Base-by-base conservation (phyloP, 2,888 invertebrate species). In the Leptinotarsa tumamoca region DNA sequence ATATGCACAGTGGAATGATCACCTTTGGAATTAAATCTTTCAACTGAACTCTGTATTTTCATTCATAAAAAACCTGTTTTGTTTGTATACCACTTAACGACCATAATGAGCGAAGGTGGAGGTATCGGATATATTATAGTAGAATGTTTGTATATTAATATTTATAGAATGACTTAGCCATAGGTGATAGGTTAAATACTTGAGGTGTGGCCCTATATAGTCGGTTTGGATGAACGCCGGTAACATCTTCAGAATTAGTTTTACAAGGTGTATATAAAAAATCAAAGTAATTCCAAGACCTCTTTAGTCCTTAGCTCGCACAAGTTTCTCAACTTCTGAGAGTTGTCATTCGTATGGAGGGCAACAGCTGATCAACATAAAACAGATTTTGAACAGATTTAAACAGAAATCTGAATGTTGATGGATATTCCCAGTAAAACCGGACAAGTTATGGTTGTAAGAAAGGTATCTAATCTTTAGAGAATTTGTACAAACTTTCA, bases 161-260 rank as follows among this genome's bases (percentile, higher is more conserved):
- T 87, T 87, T 86, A 87, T 87, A 87, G 87, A 87, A 86, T 86
- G 86, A 86, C 87, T 87, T 86, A 85, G 86, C 85, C 80, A 81
- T 82, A 87, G 87, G 87, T 86, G 86, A 87, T 86, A 86, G 87
- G 87, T 87, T 87, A 87, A 87, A 85, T 86, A 86, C 86, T 79
- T 81, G 83, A 87, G 87, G 87, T 87, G 87, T 87, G 87, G 86
- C 83, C 58, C 21, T 63, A 63, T 66, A 68, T 72, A 67, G 52
- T 18, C n/a, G n/a, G 50, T 71, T 71, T 50, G 27, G 71, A 49
- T 33, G 54, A 43, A 33, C n/a, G 51, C 33, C 69, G n/a, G 63
- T 33, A 63, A 63, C 63, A 63, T 63, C 63, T 33, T n/a, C 63
- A 63, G 63, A 63, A 63, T n/a, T 10, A 33, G 43, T 63, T 17